Base-by-base conservation (phyloP, 2,888 invertebrate species). In the Caenorhabditis sp. region DNA sequence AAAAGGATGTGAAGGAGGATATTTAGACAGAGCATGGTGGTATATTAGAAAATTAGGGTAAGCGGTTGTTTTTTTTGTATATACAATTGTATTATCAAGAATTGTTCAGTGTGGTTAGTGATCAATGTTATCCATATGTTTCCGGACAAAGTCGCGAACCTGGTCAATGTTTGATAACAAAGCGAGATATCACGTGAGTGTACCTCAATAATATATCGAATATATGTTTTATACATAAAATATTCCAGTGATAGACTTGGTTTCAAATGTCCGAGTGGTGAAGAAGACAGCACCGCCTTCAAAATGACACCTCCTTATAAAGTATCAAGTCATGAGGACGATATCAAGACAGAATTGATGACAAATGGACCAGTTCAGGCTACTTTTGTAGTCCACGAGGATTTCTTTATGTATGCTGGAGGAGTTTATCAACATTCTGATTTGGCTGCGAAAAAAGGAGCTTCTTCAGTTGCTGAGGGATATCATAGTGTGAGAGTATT, bases 11-110 rank as follows among this genome's bases (percentile, higher is more conserved):
- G 90, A 91, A 43, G 95, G 95, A 0, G 97, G 96, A 0, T 92
- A 94, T 87, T 90, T 96, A 77, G 95, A 96, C 87, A 91, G 93
- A 64, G 95, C 95, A 0, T 97, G 96, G 97, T 92, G 93, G 89
- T 96, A 92, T 89, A 91, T 95, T 69, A 91, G 93, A 74, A 92
- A 92, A 88, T 91, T 91, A 65, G 91, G 91, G 91, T 91, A 83
- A 76, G 88, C 81, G n/a, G n/a, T n/a, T n/a, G n/a, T n/a, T n/a
- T n/a, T n/a, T n/a, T n/a, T n/a, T n/a, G 26, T 8, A 21, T 1
- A 61, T 58, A 1, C 17, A 57, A 0, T n/a, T 3, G 43, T 21
- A 27, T 14, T 23, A 3, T 50, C 12, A n/a, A 8, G 49, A 63
- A n/a, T 68, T n/a, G 83, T 89, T 8, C 88, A 95, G 96, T 0